phyloP scores from a whole-genome alignment of 2,888 invertebrate species.

The Malacosoma neustria region DNA sequence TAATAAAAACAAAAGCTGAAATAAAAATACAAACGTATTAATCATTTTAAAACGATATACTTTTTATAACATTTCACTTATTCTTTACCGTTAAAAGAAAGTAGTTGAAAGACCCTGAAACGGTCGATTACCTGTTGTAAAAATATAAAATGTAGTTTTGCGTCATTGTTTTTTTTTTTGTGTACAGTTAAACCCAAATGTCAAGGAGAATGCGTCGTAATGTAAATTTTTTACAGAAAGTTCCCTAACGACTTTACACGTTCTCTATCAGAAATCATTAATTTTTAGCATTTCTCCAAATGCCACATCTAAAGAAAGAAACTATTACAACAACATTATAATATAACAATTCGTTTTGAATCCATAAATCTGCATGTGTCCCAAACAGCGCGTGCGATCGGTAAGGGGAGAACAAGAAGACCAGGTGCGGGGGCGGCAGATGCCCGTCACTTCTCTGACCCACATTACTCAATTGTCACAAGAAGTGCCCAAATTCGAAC shows the following conservation, averaged over 20 bases:
- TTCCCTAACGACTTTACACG: no score
- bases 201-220: conserved; percentile 2
- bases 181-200: background rate
- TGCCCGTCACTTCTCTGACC: conserved; percentile 40
- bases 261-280: no score
- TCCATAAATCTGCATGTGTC: conserved; percentile 53
- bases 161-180: background rate
- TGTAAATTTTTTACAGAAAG: no score
- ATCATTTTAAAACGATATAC: background rate
- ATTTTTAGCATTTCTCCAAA: no score
- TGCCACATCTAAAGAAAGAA: no score
- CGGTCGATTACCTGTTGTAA: background rate
- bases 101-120: background rate
- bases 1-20: background rate
- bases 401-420: conserved; percentile 8
- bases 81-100: background rate
- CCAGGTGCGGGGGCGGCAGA: conserved; percentile 67
- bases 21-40: background rate
- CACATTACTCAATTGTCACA: conserved; percentile 27
- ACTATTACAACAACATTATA: no score
- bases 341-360: background rate
- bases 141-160: background rate
- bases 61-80: background rate
- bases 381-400: conserved; percentile 4
- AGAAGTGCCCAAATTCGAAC: background rate